phyloP scores from a whole-genome alignment of 1,140 invertebrate species.

The Pentalonia nigronervosa region DNA sequence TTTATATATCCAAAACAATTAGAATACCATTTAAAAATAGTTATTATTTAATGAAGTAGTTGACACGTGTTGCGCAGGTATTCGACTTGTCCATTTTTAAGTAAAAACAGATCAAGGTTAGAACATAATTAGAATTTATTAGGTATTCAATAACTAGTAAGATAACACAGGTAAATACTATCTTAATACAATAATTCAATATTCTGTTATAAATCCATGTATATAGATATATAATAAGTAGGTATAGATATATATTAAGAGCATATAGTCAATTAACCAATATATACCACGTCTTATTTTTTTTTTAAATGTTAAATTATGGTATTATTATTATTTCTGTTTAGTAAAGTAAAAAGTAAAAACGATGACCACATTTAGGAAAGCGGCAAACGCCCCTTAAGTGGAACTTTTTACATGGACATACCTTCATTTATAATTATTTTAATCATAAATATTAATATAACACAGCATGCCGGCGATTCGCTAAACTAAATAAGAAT shows the following conservation, averaged over 20 bases:
- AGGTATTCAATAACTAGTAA: neutral
- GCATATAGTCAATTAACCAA: neutral
- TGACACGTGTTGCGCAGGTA: neutral
- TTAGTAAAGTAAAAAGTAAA: too few relatives aligned
- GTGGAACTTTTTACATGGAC: too few relatives aligned
- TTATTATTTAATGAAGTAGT: neutral
- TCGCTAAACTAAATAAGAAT: too few relatives aligned
- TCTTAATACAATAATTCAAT: neutral
- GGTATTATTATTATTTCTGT: neutral
- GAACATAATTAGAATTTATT: constrained; percentile 10
- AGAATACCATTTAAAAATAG: neutral
- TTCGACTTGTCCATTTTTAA: neutral
- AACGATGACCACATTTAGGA: too few relatives aligned
- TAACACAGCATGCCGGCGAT: too few relatives aligned
- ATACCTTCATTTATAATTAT: too few relatives aligned
- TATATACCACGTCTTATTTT: neutral
- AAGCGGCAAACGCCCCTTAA: too few relatives aligned
- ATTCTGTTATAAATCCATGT: neutral
- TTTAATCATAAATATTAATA: too few relatives aligned
- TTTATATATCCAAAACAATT: neutral
- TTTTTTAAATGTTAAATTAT: neutral
- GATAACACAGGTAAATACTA: neutral
- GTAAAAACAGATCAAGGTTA: neutral
- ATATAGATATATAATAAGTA: neutral
- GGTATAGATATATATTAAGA: neutral